Percentiles rank a stretch among this genome's conserved stretches.
These are phyloP conservation scores for Achroia grisella DNA, from an alignment of 1,140 invertebrate species.

Conservation along the genomic window DNA sequence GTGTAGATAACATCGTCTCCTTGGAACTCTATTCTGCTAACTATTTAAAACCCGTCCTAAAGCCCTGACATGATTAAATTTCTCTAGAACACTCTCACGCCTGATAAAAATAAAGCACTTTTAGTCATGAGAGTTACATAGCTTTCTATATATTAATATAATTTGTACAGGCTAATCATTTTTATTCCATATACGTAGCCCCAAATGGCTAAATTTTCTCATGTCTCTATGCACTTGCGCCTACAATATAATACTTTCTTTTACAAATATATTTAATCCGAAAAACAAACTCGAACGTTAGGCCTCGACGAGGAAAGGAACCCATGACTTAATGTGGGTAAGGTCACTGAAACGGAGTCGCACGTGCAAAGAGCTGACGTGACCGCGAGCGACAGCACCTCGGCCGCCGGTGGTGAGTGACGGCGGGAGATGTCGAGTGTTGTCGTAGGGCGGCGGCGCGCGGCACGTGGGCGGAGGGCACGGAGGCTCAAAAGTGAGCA, in stretches of 20 bases:
- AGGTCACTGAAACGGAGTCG: neutral
- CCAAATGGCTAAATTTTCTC: slow-evolving; percentile 10
- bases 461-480: slow-evolving; percentile 3
- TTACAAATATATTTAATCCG: slow-evolving; percentile 4
- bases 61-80: slow-evolving; percentile 8
- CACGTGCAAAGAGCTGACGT: slow-evolving; percentile 9
- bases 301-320: slow-evolving; percentile 1
- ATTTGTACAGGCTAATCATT: slow-evolving; percentile 40
- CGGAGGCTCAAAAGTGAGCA: no score
- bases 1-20: no score
- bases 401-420: slow-evolving; percentile 1
- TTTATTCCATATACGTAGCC: slow-evolving; percentile 13
- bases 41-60: slow-evolving; percentile 1
- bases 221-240: slow-evolving; percentile 21
- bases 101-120: slow-evolving; percentile 38
- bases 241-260: slow-evolving; percentile 16
- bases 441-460: slow-evolving; percentile 15
- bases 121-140: slow-evolving; percentile 27
- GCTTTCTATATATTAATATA: slow-evolving; percentile 37
- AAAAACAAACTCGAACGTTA: slow-evolving; percentile 8
- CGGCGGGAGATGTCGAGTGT: no score
- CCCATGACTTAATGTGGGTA: no score
- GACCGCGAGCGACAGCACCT: neutral
- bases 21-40: no score
- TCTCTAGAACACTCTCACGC: slow-evolving; percentile 16